A percentile compares a stretch with the other conserved stretches of the same genome.
Evolutionary conservation across 2,888 invertebrate species (phyloP).

Genomic region (Pecten maximus): DNA sequence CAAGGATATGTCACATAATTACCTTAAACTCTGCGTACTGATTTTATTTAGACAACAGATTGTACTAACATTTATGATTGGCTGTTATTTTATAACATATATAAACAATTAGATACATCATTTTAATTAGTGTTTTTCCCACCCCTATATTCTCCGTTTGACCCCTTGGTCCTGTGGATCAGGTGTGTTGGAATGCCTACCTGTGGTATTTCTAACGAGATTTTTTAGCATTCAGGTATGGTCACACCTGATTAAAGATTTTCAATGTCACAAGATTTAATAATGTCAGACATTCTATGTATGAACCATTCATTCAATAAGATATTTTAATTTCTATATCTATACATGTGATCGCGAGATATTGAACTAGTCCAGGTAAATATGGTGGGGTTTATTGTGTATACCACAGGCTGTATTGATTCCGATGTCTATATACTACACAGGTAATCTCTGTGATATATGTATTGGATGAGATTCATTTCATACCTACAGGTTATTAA

Average conservation of each 20-base stretch:
- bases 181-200: background rate
- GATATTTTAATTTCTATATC: slow-evolving; percentile 18
- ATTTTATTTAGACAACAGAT: too few species aligned
- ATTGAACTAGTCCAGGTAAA: background rate
- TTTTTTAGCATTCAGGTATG: background rate
- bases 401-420: background rate
- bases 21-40: too few species aligned
- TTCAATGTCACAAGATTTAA: background rate
- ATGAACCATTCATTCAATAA: background rate
- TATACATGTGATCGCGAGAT: background rate
- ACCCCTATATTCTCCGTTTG: too few species aligned
- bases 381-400: background rate
- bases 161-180: too few species aligned
- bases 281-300: background rate
- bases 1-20: too few species aligned
- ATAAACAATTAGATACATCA: too few species aligned
- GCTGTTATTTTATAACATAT: too few species aligned
- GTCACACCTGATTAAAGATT: slow-evolving; percentile 15
- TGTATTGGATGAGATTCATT: background rate
- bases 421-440: background rate
- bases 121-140: too few species aligned
- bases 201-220: background rate
- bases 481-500: background rate
- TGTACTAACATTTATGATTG: too few species aligned
- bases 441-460: background rate